Percentiles rank a stretch among this genome's conserved stretches.
Evolutionary conservation across 2,888 invertebrate genomes (phyloP).

Genomic region (Choreutis nemorana): DNA sequence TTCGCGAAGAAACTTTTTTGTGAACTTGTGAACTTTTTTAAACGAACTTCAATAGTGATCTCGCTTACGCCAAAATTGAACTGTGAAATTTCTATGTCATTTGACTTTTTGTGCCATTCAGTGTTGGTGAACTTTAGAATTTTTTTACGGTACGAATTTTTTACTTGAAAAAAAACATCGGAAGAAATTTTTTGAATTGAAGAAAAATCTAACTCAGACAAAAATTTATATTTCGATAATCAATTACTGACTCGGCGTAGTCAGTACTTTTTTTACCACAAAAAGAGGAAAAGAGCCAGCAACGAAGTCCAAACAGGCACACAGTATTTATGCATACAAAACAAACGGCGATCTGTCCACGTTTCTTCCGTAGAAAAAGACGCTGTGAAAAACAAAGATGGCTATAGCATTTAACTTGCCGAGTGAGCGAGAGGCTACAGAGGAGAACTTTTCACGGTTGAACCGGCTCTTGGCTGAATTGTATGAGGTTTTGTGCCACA

Average conservation of each 20-base stretch:
- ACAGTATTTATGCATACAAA: constrained; percentile 56
- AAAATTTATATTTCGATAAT: no score
- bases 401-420: constrained; percentile 68
- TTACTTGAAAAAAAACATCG: background rate
- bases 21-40: constrained; percentile 45
- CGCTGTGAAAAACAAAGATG: constrained; percentile 50
- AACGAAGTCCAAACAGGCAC: constrained; percentile 25
- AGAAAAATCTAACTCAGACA: background rate
- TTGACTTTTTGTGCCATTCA: constrained; percentile 25
- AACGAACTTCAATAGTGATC: constrained; percentile 27
- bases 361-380: constrained; percentile 55
- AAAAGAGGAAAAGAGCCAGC: constrained; percentile 10
- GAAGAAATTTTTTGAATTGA: background rate
- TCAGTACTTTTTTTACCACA: no score
- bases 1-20: constrained; percentile 45
- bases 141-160: background rate
- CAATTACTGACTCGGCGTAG: background rate
- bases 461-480: constrained; percentile 64
- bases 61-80: constrained; percentile 35
- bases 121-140: constrained; percentile 38
- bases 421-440: constrained; percentile 61
- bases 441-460: constrained; percentile 65
- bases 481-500: constrained; percentile 64
- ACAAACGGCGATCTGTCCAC: constrained; percentile 49
- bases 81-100: constrained; percentile 22